Base-by-base conservation (phyloP, 2,888 invertebrate genomes). In the Drosophila ezoana region DNA sequence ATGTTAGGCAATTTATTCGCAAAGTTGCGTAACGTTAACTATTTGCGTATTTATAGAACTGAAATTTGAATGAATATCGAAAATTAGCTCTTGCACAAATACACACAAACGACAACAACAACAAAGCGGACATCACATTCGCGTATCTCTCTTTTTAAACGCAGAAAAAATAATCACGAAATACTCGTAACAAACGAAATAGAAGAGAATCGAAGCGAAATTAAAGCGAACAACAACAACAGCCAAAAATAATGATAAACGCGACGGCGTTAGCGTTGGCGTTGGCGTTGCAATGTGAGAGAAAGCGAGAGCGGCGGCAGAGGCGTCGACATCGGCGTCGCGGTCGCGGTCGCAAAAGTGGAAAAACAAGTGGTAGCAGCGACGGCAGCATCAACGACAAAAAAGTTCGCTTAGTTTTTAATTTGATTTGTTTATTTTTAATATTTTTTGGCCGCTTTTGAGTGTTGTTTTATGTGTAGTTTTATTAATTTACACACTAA, bases 301-400 rank as follows among this genome's bases (percentile, higher is more conserved):
- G 77, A 79, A 79, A 77, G 77, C 76, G 58, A 77, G 72, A 75
- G 77, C 77, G 71, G 56, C 45, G 56, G 49, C 75, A 44, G 66
- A 41, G 63, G 11, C 57, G 33, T 47, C 59, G 52, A 35, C 61
- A 41, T 23, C 63, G 57, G 51, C 63, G 72, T 69, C 61, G 69
- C 65, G 51, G 72, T 69, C 61, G 69, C 65, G 51, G 57, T 66
- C 68, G 64, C 71, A 74, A 79, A 79, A 79, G 81, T 79, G 71
- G 79, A 77, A 81, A 79, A 79, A 79, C 79, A 79, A 79, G 79
- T 79, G 79, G 81, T 75, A 75, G 66, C 60, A 16, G 44, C 45
- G 16, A 16, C 38, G 32, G 35, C 61, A 20, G 40, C 53, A 54
- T 20, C 60, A 45, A 53, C 52, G 53, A 49, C 56, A 61, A 54